Conservation (phyloP, 1,140 invertebrate genomes). For the Neoseiulus cucumeris region DNA sequence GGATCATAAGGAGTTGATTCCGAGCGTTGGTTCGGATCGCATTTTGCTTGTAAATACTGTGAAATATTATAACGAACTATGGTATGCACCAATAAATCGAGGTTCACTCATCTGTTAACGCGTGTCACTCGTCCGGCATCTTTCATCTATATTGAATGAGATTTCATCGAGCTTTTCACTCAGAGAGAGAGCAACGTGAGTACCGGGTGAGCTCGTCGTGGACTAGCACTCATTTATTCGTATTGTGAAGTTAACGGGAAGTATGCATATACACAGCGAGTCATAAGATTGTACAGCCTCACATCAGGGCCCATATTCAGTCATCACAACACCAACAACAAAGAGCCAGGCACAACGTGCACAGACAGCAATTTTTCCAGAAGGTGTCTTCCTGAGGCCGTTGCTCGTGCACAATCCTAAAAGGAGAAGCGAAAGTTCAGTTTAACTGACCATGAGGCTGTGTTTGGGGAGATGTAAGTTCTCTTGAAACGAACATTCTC, state of each 20-base stretch:
- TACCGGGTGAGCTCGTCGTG: neutral
- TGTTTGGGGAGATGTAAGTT: neutral
- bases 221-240: neutral
- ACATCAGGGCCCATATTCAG: neutral
- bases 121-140: neutral
- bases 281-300: neutral
- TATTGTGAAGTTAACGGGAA: neutral
- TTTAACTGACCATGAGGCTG: neutral
- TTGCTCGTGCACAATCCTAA: neutral
- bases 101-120: neutral
- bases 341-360: neutral
- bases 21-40: no score
- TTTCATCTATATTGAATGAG: neutral
- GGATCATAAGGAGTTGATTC: no score
- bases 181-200: neutral
- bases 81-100: neutral
- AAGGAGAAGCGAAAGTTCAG: neutral
- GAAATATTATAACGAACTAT: neutral
- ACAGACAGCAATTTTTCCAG: conserved; percentile 5
- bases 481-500: neutral
- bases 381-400: conserved; percentile 2
- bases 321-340: conserved; percentile 4
- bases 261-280: neutral
- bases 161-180: neutral
- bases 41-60: neutral